A percentile compares a stretch with the other conserved stretches of the same genome.
Evolutionary conservation across 53 echinoderm and acorn worm species (phyloP).

Genomic region (Temnopleurus reevesii): DNA sequence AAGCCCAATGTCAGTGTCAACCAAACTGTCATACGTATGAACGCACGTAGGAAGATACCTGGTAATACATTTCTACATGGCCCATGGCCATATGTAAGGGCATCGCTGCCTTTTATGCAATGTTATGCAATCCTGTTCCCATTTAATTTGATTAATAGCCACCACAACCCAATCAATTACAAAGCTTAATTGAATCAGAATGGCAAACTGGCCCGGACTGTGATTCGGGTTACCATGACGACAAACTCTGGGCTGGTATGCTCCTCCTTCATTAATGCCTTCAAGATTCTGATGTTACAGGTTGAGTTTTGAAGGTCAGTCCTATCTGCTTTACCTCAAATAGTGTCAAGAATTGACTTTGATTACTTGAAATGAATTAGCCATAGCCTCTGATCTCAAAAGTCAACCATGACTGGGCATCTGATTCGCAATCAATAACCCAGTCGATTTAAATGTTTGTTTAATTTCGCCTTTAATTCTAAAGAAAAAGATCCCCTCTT

Average conservation of each 20-base stretch:
- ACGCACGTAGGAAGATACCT: no score
- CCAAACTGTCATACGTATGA: neutral
- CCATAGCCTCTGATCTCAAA: neutral
- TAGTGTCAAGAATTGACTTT: neutral
- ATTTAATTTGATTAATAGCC: slow-evolving; percentile 43
- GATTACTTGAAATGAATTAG: neutral
- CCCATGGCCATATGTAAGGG: neutral
- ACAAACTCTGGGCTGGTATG: neutral
- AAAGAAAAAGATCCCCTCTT: neutral
- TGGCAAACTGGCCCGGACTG: slow-evolving; percentile 42
- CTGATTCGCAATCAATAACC: neutral
- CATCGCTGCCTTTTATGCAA: neutral
- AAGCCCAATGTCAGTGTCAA: neutral
- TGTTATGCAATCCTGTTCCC: slow-evolving; percentile 34
- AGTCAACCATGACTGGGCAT: neutral
- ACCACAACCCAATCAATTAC: slow-evolving; percentile 52
- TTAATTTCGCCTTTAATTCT: slow-evolving; percentile 2
- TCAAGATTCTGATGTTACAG: no score
- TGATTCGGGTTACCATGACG: slow-evolving; percentile 31
- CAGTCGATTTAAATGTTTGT: slow-evolving; percentile 2
- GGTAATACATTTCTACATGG: neutral
- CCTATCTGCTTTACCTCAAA: no score
- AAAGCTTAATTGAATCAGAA: slow-evolving; percentile 56
- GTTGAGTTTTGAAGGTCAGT: no score
- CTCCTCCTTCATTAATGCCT: no score